Conservation (phyloP, 2,797 vertebrate species). For the Pygocentrus nattereri region DNA sequence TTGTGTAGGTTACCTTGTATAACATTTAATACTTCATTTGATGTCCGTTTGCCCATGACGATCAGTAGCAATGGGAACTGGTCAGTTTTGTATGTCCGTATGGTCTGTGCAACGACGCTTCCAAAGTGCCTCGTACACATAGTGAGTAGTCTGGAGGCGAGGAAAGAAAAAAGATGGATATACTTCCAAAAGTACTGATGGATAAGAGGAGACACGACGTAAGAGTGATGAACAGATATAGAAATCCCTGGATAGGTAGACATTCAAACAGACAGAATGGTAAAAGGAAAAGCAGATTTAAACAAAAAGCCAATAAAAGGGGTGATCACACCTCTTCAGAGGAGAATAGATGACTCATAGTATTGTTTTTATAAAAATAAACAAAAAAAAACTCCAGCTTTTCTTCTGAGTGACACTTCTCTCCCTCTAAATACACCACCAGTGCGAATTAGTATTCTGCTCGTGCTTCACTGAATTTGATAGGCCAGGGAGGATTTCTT, state of each 20-base stretch:
- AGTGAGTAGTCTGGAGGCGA: conserved; percentile 89
- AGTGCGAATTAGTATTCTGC: conserved; percentile 95
- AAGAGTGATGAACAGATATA: background rate
- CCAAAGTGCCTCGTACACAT: conserved; percentile 98
- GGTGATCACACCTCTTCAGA: conserved; percentile 33
- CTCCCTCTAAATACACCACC: conserved; percentile 50
- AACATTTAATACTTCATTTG: conserved; percentile 98
- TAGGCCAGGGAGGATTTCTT: conserved; percentile 99
- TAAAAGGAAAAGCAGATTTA: background rate
- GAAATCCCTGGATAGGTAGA: background rate
- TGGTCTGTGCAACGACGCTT: conserved; percentile 96
- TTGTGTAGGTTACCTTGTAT: conserved; percentile 89
- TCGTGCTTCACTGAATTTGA: conserved; percentile 92
- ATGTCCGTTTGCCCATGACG: conserved; percentile 98
- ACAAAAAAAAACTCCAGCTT: too few relatives aligned
- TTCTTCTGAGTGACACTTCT: conserved; percentile 69
- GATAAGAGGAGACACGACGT: background rate
- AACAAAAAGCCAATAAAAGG: background rate
- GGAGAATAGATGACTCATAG: conserved; percentile 65
- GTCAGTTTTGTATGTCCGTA: conserved; percentile 97
- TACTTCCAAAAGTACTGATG: background rate
- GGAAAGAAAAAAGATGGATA: background rate
- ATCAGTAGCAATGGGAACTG: conserved; percentile 98
- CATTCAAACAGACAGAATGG: background rate
- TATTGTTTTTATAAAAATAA: conserved; percentile 57